phyloP scores from a whole-genome alignment of 1,140 invertebrate genomes.

The Whitmania pigra region DNA sequence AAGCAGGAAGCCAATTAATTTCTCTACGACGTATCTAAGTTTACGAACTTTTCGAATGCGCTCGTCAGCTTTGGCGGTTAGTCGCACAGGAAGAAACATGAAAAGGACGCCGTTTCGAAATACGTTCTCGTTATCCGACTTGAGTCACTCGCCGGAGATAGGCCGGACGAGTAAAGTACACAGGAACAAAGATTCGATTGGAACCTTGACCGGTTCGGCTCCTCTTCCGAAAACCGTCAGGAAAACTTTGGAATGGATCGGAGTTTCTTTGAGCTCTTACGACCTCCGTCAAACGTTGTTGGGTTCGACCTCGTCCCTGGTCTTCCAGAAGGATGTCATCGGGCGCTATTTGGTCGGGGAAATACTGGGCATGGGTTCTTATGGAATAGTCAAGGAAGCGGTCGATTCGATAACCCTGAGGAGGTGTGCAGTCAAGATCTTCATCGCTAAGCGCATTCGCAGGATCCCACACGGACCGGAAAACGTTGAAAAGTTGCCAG shows the following conservation, averaged over 20 bases:
- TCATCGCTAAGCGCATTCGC: constrained; percentile 6
- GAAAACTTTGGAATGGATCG: constrained; percentile 2
- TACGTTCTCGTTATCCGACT: no score
- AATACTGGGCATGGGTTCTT: not conserved
- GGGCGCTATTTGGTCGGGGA: constrained; percentile 3
- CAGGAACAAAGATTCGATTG: no score
- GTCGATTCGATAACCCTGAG: not conserved
- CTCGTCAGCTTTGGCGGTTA: no score
- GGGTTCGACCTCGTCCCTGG: not conserved
- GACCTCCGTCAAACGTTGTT: not conserved
- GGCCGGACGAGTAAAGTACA: no score
- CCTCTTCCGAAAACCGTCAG: no score
- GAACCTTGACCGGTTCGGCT: no score
- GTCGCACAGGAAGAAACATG: no score
- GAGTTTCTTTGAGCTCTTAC: not conserved
- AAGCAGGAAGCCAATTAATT: no score
- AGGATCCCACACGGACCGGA: constrained; percentile 1
- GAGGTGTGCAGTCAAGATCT: constrained; percentile 2
- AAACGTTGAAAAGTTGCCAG: not conserved
- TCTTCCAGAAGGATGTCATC: constrained; percentile 3
- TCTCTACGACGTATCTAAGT: no score
- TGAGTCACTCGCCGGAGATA: no score
- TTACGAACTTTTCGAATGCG: no score
- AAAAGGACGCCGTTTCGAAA: no score
- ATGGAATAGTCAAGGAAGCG: not conserved